Conservation (phyloP, 2,888 invertebrate species). For the Heteromurus nitidus region DNA sequence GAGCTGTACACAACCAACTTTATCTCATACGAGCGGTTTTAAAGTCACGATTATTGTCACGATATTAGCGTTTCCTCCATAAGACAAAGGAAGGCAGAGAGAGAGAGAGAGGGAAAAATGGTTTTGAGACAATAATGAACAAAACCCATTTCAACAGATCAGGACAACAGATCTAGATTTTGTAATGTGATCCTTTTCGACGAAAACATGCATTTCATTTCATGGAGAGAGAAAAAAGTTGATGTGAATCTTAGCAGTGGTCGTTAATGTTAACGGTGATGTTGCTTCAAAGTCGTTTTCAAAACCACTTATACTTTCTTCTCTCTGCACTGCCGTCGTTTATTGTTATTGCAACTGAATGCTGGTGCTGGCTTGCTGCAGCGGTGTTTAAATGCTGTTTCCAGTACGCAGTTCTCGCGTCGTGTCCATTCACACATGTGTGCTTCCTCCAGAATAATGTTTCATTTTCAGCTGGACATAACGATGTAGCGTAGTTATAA, state of each 20-base stretch:
- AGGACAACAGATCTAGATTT: slow-evolving; percentile 50
- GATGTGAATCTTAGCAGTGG: slow-evolving; percentile 53
- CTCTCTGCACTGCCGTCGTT: neutral
- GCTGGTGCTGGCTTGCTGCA: too few species aligned
- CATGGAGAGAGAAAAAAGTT: slow-evolving; percentile 6
- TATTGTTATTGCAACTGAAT: slow-evolving; percentile 28
- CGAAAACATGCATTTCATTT: slow-evolving; percentile 28
- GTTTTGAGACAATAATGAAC: slow-evolving; percentile 45
- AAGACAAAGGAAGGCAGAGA: neutral
- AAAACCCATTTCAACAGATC: slow-evolving; percentile 37
- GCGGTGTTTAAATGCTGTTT: too few species aligned
- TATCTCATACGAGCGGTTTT: slow-evolving; percentile 26
- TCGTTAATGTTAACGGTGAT: slow-evolving; percentile 60
- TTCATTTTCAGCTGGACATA: neutral
- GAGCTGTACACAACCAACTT: slow-evolving; percentile 45
- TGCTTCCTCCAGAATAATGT: too few species aligned
- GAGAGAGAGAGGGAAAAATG: neutral
- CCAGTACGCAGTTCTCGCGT: too few species aligned
- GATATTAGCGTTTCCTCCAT: slow-evolving; percentile 5
- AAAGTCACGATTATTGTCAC: slow-evolving; percentile 36
- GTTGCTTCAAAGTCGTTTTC: slow-evolving; percentile 52
- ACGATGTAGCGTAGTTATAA: too few species aligned
- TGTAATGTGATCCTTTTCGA: slow-evolving; percentile 52
- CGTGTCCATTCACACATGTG: too few species aligned
- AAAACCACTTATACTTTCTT: slow-evolving; percentile 59